Evolutionary conservation across 1,140 invertebrate species (phyloP).

Genomic region (Micrasema longulum): DNA sequence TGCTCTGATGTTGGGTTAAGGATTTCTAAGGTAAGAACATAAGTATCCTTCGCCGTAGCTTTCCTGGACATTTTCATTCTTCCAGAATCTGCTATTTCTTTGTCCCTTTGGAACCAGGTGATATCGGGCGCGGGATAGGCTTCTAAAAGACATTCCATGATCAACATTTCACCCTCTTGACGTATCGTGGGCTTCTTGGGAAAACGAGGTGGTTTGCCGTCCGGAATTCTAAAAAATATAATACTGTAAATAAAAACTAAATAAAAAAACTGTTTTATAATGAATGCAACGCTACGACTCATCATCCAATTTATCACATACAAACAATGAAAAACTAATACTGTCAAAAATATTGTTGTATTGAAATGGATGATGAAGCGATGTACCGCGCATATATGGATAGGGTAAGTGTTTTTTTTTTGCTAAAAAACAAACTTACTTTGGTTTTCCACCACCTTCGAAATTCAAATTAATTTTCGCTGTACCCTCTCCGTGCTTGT

Average conservation of each 20-base stretch:
- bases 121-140: conserved; percentile 95
- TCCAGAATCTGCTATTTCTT: conserved; percentile 81
- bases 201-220: conserved; percentile 94
- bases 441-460: conserved; percentile 87
- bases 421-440: conserved; percentile 71
- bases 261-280: no score
- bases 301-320: no score
- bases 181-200: conserved; percentile 97
- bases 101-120: conserved; percentile 92
- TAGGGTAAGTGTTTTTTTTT: neutral
- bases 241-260: neutral
- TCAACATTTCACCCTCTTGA: conserved; percentile 92
- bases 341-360: neutral
- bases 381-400: neutral
- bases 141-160: conserved; percentile 96
- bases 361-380: neutral
- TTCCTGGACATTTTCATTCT: conserved; percentile 90
- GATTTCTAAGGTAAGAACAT: conserved; percentile 91
- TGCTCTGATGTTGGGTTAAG: conserved; percentile 94
- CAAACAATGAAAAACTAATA: no score
- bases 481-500: conserved; percentile 90
- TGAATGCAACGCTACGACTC: no score
- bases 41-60: conserved; percentile 88
- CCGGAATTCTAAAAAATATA: conserved; percentile 81
- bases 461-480: conserved; percentile 97